phyloP scores from a whole-genome alignment of 2,888 invertebrate genomes.

The Lypha dubia region DNA sequence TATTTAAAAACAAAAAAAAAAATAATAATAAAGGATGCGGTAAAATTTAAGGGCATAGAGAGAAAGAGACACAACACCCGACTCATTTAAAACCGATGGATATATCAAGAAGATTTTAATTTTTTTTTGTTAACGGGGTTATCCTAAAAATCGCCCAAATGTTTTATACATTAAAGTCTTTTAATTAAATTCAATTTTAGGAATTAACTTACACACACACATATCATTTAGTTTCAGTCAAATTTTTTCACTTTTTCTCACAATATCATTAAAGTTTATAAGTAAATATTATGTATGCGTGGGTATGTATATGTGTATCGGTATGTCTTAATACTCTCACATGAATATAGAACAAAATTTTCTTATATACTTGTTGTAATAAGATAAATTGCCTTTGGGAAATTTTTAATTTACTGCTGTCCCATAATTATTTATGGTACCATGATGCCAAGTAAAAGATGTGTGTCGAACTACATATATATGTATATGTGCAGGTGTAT shows the following conservation, averaged over 20 bases:
- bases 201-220: neutral
- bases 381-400: constrained; percentile 79
- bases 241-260: too few species aligned
- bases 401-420: constrained; percentile 77
- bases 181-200: neutral
- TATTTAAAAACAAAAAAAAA: neutral
- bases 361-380: constrained; percentile 74
- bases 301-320: neutral
- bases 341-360: constrained; percentile 31
- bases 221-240: too few species aligned
- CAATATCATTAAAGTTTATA: neutral
- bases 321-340: neutral
- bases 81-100: too few species aligned
- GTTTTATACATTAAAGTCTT: neutral
- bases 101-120: neutral
- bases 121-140: neutral
- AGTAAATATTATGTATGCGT: neutral
- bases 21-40: neutral
- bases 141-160: too few species aligned
- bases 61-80: neutral
- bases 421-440: constrained; percentile 68
- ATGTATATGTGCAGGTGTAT: too few species aligned
- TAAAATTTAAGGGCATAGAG: neutral
- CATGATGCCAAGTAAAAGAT: constrained; percentile 35
- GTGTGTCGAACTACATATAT: neutral